These are phyloP conservation scores for Endomychus coccineus DNA, from an alignment of 2,888 invertebrate species.

Conservation along the genomic window DNA sequence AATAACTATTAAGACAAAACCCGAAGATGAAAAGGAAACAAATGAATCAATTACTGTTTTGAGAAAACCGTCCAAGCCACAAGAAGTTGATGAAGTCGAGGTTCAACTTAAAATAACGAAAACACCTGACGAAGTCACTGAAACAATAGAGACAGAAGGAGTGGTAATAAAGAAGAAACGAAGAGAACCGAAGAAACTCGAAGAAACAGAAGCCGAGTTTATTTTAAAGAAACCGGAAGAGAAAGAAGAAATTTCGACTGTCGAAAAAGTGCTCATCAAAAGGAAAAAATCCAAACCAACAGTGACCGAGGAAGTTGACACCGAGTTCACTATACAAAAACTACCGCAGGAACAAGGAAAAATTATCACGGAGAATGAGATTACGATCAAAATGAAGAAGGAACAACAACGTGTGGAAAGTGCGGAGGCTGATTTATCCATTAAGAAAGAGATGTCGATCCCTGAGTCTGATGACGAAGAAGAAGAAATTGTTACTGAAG, in stretches of 20 bases:
- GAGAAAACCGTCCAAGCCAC: no score
- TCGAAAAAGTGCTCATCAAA: constrained; percentile 17
- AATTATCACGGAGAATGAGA: constrained; percentile 21
- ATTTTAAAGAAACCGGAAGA: constrained; percentile 22
- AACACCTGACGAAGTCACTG: constrained; percentile 10
- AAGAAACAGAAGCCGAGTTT: constrained; percentile 22
- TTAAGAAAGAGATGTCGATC: constrained; percentile 16
- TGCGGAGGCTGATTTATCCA: constrained; percentile 18
- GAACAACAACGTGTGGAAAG: constrained; percentile 8
- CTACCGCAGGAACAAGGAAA: constrained; percentile 24
- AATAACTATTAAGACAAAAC: constrained; percentile 56
- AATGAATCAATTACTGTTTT: no score
- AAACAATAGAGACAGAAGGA: constrained; percentile 31
- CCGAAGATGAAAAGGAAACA: no score
- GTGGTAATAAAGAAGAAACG: constrained; percentile 28
- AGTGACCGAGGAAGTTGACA: constrained; percentile 27
- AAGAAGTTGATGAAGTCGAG: no score
- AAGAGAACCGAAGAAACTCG: constrained; percentile 34
- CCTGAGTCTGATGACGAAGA: constrained; percentile 15
- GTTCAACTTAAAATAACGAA: background rate
- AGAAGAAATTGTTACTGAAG: background rate
- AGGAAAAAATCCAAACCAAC: constrained; percentile 34
- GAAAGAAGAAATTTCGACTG: constrained; percentile 10
- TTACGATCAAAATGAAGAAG: constrained; percentile 24
- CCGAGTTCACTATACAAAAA: constrained; percentile 22